Base-by-base conservation (phyloP, 2,113 vertebrate genomes). In the Benitochromis conjunctus region DNA sequence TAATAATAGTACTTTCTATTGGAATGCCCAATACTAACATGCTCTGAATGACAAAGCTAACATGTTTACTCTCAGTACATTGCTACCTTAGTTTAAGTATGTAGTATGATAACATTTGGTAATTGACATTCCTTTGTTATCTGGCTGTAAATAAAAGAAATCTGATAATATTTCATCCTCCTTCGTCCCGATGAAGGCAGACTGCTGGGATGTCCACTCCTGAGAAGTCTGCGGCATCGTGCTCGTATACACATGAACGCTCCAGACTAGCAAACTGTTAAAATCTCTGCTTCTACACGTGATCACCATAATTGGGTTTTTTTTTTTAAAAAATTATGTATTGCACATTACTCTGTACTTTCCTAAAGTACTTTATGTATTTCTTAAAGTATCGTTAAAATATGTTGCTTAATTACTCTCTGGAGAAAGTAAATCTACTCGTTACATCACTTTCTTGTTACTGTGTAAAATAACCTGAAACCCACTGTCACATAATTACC, bases 161-260 rank as follows among this genome's bases (percentile, higher is more conserved):
- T n/a, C n/a, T n/a, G n/a, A n/a, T n/a, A n/a, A n/a, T n/a, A 64
- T 36, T 64, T 64, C 18, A 60, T 60, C 57, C 29, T 4, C 31
- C 31, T 66, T 41, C 62, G 24, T 6, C 38, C 64, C 24, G 12
- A 69, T 43, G 38, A 69, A 24, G 64, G 36, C 64, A 69, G 60
- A 64, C 10, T 46, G 38, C 1, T 71, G 66, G 66, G 19, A 21
- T 0, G 0, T 36, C 34, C 34, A 36, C 34, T 36, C 34, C 34
- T 36, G 34, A 7, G 6, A 36, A 36, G 34, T 38, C 34, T 66
- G 34, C 13, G 19, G 62, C 62, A 66, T 66, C 1, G 19, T 41
- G 62, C 34, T 66, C 0, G 62, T 38, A 2, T 38, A 0, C 6
- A 66, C 10, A 66, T 38, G 19, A 0, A 66, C 31, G 38, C 62